These are phyloP conservation scores for Meteorus sp. DNA, from an alignment of 1,140 invertebrate species.

Conservation along the genomic window DNA sequence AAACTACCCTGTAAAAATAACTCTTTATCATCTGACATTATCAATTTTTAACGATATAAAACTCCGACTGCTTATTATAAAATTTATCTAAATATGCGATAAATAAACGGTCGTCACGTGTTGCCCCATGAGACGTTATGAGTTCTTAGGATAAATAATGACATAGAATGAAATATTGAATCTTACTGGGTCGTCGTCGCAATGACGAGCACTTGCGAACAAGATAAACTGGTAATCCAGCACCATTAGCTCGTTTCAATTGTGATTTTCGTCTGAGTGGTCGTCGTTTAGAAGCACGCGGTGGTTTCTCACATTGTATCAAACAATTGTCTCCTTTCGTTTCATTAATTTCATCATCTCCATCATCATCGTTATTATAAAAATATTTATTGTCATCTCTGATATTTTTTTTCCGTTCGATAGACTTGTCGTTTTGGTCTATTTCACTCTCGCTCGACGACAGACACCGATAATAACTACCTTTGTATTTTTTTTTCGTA, in stretches of 20 bases:
- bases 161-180: no score
- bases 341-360: neutral
- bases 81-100: no score
- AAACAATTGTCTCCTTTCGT: conserved; percentile 18
- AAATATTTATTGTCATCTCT: conserved; percentile 1
- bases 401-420: conserved; percentile 21
- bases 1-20: no score
- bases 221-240: conserved; percentile 52
- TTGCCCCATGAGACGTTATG: no score
- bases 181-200: conserved; percentile 54
- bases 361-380: conserved; percentile 6
- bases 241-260: conserved; percentile 38
- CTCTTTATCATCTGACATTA: no score
- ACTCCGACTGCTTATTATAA: no score
- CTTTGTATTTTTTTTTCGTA: conserved; percentile 23
- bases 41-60: no score
- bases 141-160: no score
- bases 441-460: conserved; percentile 48
- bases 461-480: conserved; percentile 34
- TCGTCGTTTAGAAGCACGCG: conserved; percentile 38
- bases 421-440: conserved; percentile 23
- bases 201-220: conserved; percentile 53
- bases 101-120: no score
- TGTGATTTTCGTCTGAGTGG: conserved; percentile 53
- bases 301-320: conserved; percentile 24